Percentiles rank a stretch among this genome's conserved stretches.
Evolutionary conservation across 1,140 invertebrate species (phyloP).

Genomic region (Popillia japonica): DNA sequence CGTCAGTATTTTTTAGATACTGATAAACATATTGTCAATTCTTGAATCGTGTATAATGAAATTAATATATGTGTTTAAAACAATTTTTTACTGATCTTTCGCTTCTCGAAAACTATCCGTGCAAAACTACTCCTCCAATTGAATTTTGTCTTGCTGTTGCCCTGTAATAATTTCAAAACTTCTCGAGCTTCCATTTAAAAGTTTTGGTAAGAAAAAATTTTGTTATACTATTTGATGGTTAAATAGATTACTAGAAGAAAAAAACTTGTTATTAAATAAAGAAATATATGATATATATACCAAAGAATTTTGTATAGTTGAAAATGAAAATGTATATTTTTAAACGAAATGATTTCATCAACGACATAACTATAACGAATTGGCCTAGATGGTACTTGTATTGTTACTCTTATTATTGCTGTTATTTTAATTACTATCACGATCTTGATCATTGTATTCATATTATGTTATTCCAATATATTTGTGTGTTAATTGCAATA

Average conservation of each 20-base stretch:
- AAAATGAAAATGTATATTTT: constrained; percentile 57
- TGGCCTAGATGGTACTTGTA: constrained; percentile 43
- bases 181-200: constrained; percentile 44
- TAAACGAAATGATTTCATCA: constrained; percentile 52
- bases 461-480: constrained; percentile 39
- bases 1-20: constrained; percentile 35
- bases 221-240: constrained; percentile 38
- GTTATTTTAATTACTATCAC: constrained; percentile 16
- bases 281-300: constrained; percentile 52
- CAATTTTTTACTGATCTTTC: constrained; percentile 16
- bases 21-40: constrained; percentile 36
- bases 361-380: constrained; percentile 46
- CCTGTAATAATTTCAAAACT: constrained; percentile 37
- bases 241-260: constrained; percentile 20
- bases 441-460: constrained; percentile 38
- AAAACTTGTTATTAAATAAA: constrained; percentile 56
- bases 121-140: background rate
- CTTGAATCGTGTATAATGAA: constrained; percentile 18
- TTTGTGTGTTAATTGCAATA: constrained; percentile 34
- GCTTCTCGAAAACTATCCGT: background rate
- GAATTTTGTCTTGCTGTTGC: constrained; percentile 7
- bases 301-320: constrained; percentile 60
- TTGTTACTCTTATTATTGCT: constrained; percentile 40
- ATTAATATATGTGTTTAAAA: constrained; percentile 10
- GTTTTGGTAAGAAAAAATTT: constrained; percentile 33